Percentiles rank a stretch among this genome's conserved stretches.
phyloP scores from a whole-genome alignment of 2,113 vertebrate genomes.

The Scopus umbretta region DNA sequence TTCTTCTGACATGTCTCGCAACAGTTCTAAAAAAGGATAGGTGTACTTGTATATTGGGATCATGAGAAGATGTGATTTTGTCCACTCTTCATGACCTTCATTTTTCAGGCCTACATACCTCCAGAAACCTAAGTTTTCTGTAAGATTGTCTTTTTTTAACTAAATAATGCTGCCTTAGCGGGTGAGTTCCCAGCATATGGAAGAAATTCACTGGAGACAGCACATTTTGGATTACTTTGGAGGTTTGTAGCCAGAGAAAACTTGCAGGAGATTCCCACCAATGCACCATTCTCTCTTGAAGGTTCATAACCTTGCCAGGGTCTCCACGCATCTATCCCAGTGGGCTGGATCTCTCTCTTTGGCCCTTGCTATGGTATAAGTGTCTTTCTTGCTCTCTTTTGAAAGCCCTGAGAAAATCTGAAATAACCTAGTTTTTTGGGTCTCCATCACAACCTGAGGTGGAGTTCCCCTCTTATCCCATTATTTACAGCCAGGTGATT shows the following conservation, averaged over 20 bases:
- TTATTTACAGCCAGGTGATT: neutral
- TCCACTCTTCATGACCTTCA: neutral
- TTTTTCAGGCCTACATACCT: neutral
- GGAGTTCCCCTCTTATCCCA: neutral
- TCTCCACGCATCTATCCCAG: neutral
- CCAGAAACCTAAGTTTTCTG: neutral
- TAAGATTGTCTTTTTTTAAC: neutral
- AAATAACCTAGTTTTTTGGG: neutral
- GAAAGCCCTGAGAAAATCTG: neutral
- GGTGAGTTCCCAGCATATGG: neutral
- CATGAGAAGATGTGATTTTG: neutral
- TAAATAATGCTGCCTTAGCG: neutral
- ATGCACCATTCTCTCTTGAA: neutral
- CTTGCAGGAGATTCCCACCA: neutral
- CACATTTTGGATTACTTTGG: neutral
- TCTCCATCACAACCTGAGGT: neutral
- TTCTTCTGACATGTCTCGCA: neutral
- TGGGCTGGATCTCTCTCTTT: neutral
- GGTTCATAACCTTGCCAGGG: neutral
- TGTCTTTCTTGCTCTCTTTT: neutral
- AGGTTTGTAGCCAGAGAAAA: neutral
- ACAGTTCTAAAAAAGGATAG: neutral
- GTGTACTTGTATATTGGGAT: neutral
- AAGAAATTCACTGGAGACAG: neutral
- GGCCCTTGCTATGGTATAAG: neutral